Percentiles rank a stretch among this genome's conserved stretches.
These are phyloP conservation scores for Anguilla rostrata DNA, from an alignment of 2,113 vertebrate genomes.

Conservation along the genomic window DNA sequence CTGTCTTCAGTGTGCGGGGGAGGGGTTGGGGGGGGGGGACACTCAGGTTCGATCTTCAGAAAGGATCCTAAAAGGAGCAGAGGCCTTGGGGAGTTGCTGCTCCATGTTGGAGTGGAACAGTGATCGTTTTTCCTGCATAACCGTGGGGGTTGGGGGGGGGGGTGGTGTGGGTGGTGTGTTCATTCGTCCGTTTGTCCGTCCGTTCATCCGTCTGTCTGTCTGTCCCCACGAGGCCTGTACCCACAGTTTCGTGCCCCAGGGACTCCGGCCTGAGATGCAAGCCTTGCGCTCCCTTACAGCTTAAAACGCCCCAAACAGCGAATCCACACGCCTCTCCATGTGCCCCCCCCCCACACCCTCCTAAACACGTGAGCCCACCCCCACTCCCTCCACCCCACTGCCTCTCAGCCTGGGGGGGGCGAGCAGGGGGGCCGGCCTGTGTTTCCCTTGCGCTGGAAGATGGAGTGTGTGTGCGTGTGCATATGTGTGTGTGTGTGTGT, in stretches of 20 bases:
- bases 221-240: background rate
- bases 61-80: background rate
- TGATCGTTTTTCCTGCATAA: background rate
- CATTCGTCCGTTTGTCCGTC: background rate
- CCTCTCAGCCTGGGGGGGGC: too few species aligned
- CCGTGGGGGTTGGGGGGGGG: background rate
- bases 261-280: background rate
- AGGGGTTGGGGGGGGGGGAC: background rate
- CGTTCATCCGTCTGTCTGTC: background rate
- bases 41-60: background rate
- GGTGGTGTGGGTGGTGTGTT: background rate
- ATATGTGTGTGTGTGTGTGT: too few species aligned
- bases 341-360: background rate
- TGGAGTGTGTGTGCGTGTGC: too few species aligned
- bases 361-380: background rate
- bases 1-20: constrained; percentile 15
- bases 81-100: background rate
- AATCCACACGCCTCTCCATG: background rate
- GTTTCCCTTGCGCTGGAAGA: too few species aligned
- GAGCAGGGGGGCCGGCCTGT: too few species aligned
- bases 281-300: background rate
- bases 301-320: background rate
- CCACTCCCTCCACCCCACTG: too few species aligned
- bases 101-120: background rate
- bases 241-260: background rate